Conservation (phyloP, 1,140 invertebrate genomes). For the Diachasmimorpha longicaudata region DNA sequence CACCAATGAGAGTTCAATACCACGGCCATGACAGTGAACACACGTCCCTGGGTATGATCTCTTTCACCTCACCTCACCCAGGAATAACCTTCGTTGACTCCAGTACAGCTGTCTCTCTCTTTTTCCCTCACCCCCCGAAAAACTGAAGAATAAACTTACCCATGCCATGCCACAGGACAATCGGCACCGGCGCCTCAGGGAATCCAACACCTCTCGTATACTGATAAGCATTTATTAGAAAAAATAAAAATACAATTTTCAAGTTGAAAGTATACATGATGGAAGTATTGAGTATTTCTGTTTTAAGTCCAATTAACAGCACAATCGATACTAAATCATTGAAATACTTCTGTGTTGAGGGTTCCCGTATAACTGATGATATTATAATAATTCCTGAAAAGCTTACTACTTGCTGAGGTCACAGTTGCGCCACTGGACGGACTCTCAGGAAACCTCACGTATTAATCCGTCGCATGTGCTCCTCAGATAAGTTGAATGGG, state of each 20-base stretch:
- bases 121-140: background rate
- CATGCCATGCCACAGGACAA: constrained; percentile 85
- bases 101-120: constrained; percentile 1
- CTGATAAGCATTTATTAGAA: constrained; percentile 33
- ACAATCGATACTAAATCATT: background rate
- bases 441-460: constrained; percentile 21
- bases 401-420: background rate
- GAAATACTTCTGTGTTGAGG: background rate
- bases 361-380: constrained; percentile 12
- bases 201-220: constrained; percentile 9
- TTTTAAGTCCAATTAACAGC: background rate
- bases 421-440: constrained; percentile 31
- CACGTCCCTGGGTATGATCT: background rate
- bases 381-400: background rate
- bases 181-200: constrained; percentile 56
- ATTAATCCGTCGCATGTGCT: background rate
- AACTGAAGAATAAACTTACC: constrained; percentile 62
- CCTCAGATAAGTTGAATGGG: background rate
- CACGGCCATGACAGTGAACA: background rate
- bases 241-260: constrained; percentile 33
- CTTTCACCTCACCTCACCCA: background rate
- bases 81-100: background rate
- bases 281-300: constrained; percentile 4
- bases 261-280: constrained; percentile 28
- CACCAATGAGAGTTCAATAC: background rate